phyloP scores from a whole-genome alignment of 2,888 invertebrate species.

The Dryadula phaetusa region DNA sequence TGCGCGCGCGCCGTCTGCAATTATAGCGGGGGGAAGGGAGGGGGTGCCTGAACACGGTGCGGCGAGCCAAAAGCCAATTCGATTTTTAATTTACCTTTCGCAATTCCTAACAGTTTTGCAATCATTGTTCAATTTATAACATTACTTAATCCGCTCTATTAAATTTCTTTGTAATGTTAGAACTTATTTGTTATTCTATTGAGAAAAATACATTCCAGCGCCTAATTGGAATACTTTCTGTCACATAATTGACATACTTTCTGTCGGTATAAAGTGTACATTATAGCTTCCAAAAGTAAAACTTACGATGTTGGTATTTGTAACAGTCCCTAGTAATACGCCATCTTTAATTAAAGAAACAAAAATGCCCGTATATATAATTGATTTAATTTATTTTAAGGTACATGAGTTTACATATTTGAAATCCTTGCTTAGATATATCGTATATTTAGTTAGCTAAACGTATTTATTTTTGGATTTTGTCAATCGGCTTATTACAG shows the following conservation, averaged over 20 bases:
- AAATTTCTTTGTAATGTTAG: constrained; percentile 48
- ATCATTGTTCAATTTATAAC: constrained; percentile 55
- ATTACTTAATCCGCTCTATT: constrained; percentile 72
- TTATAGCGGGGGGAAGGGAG: constrained; percentile 60
- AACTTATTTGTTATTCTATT: constrained; percentile 50
- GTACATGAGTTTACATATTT: too few species aligned
- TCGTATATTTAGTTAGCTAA: neutral
- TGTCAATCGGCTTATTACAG: constrained; percentile 38
- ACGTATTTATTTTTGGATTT: constrained; percentile 36
- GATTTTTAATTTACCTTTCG: constrained; percentile 68
- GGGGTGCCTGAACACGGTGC: constrained; percentile 48
- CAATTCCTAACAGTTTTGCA: constrained; percentile 59
- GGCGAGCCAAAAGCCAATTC: constrained; percentile 53
- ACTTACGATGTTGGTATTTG: neutral
- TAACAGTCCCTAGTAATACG: neutral
- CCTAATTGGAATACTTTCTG: constrained; percentile 77
- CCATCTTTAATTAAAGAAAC: too few species aligned
- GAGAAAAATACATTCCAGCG: constrained; percentile 46
- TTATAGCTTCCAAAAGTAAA: constrained; percentile 20
- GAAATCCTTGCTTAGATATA: too few species aligned
- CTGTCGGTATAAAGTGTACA: constrained; percentile 50
- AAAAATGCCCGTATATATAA: too few species aligned
- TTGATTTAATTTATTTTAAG: too few species aligned
- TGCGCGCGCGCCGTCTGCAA: constrained; percentile 75
- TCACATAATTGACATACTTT: constrained; percentile 69